Evolutionary conservation across 1,140 invertebrate species (phyloP).

Genomic region (Penaeus chinensis): DNA sequence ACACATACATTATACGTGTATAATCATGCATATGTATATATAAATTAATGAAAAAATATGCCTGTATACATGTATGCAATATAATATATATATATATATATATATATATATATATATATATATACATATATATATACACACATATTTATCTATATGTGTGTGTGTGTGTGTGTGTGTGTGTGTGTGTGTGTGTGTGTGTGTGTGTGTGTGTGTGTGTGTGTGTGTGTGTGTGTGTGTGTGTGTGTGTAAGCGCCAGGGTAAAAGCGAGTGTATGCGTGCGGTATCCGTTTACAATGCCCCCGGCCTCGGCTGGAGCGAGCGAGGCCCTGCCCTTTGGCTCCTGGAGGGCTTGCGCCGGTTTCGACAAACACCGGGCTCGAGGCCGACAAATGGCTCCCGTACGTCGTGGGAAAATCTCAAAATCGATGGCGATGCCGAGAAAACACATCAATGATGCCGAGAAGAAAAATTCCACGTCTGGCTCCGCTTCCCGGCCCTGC

Average conservation of each 20-base stretch:
- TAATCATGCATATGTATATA: constrained; percentile 11
- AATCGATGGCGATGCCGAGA: no score
- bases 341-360: no score
- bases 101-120: background rate
- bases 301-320: no score
- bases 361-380: no score
- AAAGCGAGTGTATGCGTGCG: no score
- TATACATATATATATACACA: background rate
- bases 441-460: no score
- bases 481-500: no score
- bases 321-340: no score
- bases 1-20: background rate
- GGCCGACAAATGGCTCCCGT: no score
- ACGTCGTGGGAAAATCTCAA: no score
- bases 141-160: background rate
- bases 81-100: background rate
- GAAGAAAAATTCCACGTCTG: no score
- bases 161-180: background rate
- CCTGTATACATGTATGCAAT: background rate
- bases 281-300: no score
- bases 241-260: background rate
- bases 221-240: background rate
- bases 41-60: background rate
- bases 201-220: background rate
- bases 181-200: background rate